Evolutionary conservation across 1,140 invertebrate genomes (phyloP).

Genomic region (Globodera rostochiensis): DNA sequence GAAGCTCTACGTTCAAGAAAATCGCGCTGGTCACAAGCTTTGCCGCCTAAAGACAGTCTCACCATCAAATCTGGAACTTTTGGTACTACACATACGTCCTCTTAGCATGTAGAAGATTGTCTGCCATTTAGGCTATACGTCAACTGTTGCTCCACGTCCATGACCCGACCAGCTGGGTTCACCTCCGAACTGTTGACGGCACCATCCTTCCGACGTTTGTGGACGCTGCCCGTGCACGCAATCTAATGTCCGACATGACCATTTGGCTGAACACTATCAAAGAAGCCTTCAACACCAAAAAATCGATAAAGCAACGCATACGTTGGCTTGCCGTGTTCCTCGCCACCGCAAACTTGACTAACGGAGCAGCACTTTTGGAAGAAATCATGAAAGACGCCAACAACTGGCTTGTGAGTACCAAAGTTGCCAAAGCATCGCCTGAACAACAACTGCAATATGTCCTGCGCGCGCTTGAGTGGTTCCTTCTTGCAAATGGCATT

Average conservation of each 20-base stretch:
- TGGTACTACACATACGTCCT: too few relatives aligned
- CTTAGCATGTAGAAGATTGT: too few relatives aligned
- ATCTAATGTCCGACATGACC: neutral
- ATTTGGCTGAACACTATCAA: neutral
- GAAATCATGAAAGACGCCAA: neutral
- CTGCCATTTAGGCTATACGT: too few relatives aligned
- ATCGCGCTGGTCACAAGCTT: neutral
- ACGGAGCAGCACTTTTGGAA: neutral
- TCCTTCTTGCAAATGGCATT: neutral
- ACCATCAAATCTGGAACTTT: neutral
- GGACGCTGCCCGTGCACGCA: neutral
- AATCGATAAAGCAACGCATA: neutral
- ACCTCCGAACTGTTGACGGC: too few relatives aligned
- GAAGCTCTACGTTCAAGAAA: neutral
- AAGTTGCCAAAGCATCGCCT: neutral
- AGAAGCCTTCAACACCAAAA: neutral
- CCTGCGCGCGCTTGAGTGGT: neutral
- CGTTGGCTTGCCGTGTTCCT: neutral
- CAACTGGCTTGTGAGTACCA: neutral
- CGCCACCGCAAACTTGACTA: neutral
- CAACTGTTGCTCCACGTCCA: neutral
- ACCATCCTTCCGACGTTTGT: neutral
- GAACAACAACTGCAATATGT: neutral
- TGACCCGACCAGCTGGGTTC: too few relatives aligned
- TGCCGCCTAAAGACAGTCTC: conserved; percentile 3